Evolutionary conservation across 1,140 invertebrate genomes (phyloP), one percentile per base, ranked within the genome.

Genomic region (Dryas iulia): DNA sequence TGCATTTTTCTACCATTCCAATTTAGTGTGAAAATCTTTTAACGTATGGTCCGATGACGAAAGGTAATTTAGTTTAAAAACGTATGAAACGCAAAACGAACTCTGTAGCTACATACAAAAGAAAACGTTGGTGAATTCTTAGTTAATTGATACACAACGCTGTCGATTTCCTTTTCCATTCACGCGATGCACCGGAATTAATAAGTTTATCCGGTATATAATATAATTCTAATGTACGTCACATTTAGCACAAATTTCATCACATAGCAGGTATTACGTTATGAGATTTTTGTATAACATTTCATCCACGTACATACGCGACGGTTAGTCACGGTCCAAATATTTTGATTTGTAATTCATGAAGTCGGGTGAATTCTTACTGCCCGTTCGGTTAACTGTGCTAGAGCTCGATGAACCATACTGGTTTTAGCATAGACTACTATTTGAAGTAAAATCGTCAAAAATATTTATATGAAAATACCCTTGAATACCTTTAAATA

Each of bases 81-180:
- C 21, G 39, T 18, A 47, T 47, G 14, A 47, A 47, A 21, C 39
- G 39, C 18, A 6, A 47, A 14, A 47, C 14, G 6, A 14, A 47
- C 39, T 2, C n/a, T 8, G 14, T 47, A 47, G n/a, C n/a, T n/a
- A n/a, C n/a, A n/a, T n/a, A n/a, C n/a, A n/a, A n/a, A 18, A 47
- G 39, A 47, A 47, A 47, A 47, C 39, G 39, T 21, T 47, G n/a
- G 39, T 47, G 39, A 47, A 23, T 61, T 65, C 33, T 25, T 60
- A 69, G 30, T 47, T 69, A 52, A 65, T 66, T 28, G 18, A 18
- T 47, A 47, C 39, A 65, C 31, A 71, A 26, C 39, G 60, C 52
- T 71, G 66, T 68, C 74, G 77, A 79, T 79, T 79, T 79, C 77
- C 73, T 72, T 76, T 77, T 72, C 53, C 66, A 59, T 69, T 73